phyloP scores from a whole-genome alignment of 2,888 invertebrate species.

The Pheosia gnoma region DNA sequence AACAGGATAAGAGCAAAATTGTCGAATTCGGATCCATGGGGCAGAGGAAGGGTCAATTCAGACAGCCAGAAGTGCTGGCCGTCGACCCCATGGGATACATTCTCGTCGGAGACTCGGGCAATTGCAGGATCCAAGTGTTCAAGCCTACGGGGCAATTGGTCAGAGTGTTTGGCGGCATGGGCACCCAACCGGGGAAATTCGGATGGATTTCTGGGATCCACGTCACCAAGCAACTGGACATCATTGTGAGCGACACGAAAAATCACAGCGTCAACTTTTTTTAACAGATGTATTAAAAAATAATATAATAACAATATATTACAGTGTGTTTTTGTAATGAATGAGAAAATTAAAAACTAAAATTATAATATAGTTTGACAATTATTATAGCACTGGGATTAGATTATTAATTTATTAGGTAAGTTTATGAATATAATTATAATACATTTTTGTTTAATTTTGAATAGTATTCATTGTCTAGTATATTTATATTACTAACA shows the following conservation, averaged over 20 bases:
- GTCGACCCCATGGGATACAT: conserved; percentile 90
- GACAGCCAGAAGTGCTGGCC: conserved; percentile 89
- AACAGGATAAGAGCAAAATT: conserved; percentile 79
- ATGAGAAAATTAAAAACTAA: conserved; percentile 40
- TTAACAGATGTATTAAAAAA: conserved; percentile 49
- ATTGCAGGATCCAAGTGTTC: conserved; percentile 90
- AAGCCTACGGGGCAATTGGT: conserved; percentile 88
- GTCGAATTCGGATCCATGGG: conserved; percentile 87
- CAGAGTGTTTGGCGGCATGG: conserved; percentile 85
- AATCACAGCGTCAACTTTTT: conserved; percentile 78
- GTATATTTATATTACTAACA: background rate
- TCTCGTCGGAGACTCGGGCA: conserved; percentile 91
- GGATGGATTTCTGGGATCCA: conserved; percentile 89
- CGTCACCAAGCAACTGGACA: conserved; percentile 84
- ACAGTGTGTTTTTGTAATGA: conserved; percentile 53
- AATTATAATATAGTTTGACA: conserved; percentile 32
- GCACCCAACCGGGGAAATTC: conserved; percentile 78
- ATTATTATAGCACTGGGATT: conserved; percentile 54
- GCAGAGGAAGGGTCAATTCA: conserved; percentile 87
- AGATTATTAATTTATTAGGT: conserved; percentile 18
- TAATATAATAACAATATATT: conserved; percentile 59
- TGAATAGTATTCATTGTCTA: no score
- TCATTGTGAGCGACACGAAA: conserved; percentile 86
- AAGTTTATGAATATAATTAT: conserved; percentile 27
- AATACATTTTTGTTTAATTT: conserved; percentile 13